These are phyloP conservation scores for Noctilio leporinus DNA, from an alignment of 2,113 vertebrate genomes.

Conservation along the genomic window DNA sequence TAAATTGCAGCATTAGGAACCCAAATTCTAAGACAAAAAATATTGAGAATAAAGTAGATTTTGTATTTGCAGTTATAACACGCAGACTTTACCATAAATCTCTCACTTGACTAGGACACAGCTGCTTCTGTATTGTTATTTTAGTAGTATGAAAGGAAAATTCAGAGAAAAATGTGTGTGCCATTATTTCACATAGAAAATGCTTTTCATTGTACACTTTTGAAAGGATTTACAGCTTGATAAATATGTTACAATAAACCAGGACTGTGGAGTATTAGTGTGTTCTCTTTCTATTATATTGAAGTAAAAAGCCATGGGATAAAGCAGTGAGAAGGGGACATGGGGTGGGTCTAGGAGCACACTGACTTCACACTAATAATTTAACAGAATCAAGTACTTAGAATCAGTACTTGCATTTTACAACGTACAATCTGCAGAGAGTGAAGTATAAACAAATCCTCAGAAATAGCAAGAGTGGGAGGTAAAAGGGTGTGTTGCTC, in stretches of 20 bases:
- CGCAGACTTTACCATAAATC: background rate
- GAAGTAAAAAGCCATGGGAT: background rate
- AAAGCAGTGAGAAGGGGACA: background rate
- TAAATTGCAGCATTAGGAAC: background rate
- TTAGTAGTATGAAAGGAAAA: background rate
- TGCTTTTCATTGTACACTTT: background rate
- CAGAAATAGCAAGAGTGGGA: background rate
- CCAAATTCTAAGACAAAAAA: slow-evolving; percentile 28
- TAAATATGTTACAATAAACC: background rate
- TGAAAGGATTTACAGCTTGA: slow-evolving; percentile 30
- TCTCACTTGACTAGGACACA: background rate
- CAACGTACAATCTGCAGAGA: background rate
- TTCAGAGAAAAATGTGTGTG: background rate
- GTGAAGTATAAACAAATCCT: background rate
- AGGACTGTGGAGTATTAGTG: background rate
- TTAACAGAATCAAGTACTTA: background rate
- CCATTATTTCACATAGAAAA: slow-evolving; percentile 11
- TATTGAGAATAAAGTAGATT: background rate
- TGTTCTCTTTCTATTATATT: background rate
- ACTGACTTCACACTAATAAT: background rate
- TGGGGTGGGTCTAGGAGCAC: background rate
- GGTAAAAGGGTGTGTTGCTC: background rate
- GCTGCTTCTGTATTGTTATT: background rate
- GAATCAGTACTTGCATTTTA: background rate
- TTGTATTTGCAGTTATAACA: background rate